phyloP scores from a whole-genome alignment of 2,888 invertebrate genomes.

The Chelonus formosanus region DNA sequence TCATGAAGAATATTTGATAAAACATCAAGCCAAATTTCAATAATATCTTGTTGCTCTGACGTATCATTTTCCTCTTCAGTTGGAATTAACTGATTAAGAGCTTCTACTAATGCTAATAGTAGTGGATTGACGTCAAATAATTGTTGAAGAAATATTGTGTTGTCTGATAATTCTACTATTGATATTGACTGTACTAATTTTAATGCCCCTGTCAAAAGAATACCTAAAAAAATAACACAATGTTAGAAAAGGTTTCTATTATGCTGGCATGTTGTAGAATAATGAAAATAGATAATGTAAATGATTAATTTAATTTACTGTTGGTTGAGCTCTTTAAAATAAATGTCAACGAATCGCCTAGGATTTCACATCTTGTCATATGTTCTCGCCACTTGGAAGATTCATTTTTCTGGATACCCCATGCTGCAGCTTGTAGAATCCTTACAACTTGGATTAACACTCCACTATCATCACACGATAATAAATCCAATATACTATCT shows the following conservation, averaged over 20 bases:
- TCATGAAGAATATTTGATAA: constrained; percentile 43
- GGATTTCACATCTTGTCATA: constrained; percentile 59
- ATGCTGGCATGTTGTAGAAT: no score
- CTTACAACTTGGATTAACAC: constrained; percentile 79
- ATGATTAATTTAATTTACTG: constrained; percentile 42
- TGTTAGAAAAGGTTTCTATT: no score
- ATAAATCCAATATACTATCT: constrained; percentile 68
- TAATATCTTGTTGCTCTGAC: constrained; percentile 40
- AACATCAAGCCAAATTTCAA: constrained; percentile 52
- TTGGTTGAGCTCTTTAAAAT: constrained; percentile 80
- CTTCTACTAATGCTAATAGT: constrained; percentile 48
- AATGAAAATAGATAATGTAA: not conserved
- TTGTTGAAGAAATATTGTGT: constrained; percentile 42
- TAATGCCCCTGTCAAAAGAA: constrained; percentile 50
- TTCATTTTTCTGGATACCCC: constrained; percentile 56
- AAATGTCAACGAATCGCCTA: constrained; percentile 72
- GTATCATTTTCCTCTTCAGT: constrained; percentile 37
- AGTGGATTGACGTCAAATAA: constrained; percentile 47
- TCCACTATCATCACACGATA: constrained; percentile 73
- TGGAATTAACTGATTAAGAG: constrained; percentile 48
- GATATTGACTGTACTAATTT: constrained; percentile 51
- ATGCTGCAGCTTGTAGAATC: constrained; percentile 66
- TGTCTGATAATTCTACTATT: constrained; percentile 37
- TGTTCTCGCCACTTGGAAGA: constrained; percentile 50
- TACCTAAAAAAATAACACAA: constrained; percentile 43